A percentile compares a stretch with the other conserved stretches of the same genome.
Conservation (phyloP, 2,113 vertebrate species). For the Dryoscopus gambensis region DNA sequence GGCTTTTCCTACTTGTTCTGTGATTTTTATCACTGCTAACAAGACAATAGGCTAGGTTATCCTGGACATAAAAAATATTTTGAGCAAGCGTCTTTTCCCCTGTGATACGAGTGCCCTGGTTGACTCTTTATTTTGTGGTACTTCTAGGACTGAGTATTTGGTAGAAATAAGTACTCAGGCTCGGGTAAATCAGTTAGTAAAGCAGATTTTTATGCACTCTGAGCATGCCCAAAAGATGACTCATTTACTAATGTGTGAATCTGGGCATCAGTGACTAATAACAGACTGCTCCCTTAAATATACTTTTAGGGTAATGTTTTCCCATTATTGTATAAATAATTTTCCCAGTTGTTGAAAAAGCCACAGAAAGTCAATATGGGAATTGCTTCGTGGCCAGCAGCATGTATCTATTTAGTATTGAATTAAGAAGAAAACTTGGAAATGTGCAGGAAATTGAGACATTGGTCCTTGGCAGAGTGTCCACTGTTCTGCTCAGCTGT, state of each 20-base stretch:
- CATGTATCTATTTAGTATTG: not conserved
- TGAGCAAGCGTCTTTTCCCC: not conserved
- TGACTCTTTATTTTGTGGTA: not conserved
- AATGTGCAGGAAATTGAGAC: not conserved
- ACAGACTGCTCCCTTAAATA: not conserved
- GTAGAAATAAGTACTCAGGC: not conserved
- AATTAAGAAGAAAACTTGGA: not conserved
- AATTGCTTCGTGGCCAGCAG: not conserved
- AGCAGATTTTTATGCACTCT: not conserved
- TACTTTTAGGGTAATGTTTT: not conserved
- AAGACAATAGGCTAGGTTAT: not conserved
- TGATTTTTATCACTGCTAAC: not conserved
- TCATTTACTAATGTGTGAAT: not conserved
- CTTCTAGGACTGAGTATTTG: not conserved
- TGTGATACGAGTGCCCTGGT: not conserved
- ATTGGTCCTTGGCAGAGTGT: not conserved
- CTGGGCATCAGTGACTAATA: not conserved
- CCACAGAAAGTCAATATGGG: not conserved
- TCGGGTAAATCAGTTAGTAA: not conserved
- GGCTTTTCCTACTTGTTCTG: not conserved
- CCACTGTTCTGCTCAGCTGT: not conserved
- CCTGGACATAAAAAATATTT: not conserved
- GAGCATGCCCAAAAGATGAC: not conserved
- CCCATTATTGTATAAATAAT: not conserved
- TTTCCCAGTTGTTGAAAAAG: not conserved